Evolutionary conservation across 2,113 vertebrate genomes (phyloP).

Genomic region (Gadus macrocephalus): DNA sequence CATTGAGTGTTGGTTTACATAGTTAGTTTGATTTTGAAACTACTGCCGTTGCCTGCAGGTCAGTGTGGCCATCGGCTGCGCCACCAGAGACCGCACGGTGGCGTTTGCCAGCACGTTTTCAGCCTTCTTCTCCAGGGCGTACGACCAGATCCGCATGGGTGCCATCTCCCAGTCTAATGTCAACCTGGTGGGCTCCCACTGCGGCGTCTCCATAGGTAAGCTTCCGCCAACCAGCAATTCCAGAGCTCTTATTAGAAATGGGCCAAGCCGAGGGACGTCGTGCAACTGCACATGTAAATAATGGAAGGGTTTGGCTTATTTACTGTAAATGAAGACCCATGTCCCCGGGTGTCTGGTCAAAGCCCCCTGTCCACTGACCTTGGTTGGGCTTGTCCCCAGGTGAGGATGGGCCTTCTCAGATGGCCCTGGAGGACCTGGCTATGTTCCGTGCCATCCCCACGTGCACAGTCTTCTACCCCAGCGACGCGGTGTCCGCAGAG

Average conservation of each 20-base stretch:
- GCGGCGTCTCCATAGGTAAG: constrained; percentile 80
- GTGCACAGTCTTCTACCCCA: constrained; percentile 85
- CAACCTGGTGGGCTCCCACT: constrained; percentile 83
- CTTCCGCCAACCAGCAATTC: too few relatives aligned
- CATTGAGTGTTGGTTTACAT: too few relatives aligned
- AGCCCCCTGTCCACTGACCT: too few relatives aligned
- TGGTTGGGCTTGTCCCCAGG: constrained; percentile 55
- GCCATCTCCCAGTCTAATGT: constrained; percentile 83
- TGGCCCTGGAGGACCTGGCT: constrained; percentile 85
- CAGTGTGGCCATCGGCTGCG: constrained; percentile 81
- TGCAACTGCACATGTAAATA: too few relatives aligned
- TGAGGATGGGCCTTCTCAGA: constrained; percentile 84
- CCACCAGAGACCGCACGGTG: constrained; percentile 71
- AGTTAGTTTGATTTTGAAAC: too few relatives aligned
- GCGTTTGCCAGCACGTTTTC: constrained; percentile 81
- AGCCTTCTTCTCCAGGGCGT: constrained; percentile 79
- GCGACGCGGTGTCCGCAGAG: constrained; percentile 80
- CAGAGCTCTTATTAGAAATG: too few relatives aligned
- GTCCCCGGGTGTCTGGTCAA: too few relatives aligned
- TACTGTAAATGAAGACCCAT: too few relatives aligned
- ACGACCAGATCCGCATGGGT: constrained; percentile 86
- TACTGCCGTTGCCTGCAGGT: constrained; percentile 60
- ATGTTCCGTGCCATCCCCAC: constrained; percentile 85
- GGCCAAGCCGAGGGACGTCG: too few relatives aligned
- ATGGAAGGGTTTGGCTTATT: too few relatives aligned